Evolutionary conservation across 2,797 vertebrate genomes (phyloP).

Genomic region (Crypturellus tataupa): DNA sequence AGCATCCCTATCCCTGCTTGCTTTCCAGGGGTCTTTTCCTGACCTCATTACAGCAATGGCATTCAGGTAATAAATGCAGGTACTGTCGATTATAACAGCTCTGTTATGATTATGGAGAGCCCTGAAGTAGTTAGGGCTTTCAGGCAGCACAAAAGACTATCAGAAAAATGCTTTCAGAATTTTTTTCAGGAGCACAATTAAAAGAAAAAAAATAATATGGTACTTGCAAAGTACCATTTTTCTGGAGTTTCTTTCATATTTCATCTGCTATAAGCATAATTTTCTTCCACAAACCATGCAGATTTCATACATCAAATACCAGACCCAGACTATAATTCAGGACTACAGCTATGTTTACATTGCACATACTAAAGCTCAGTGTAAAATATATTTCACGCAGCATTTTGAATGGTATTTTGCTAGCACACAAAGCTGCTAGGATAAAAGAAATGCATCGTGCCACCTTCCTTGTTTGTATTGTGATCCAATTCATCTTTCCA

Average conservation of each 20-base stretch:
- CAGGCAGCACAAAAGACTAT: not conserved
- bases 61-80: not conserved
- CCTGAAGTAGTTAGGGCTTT: not conserved
- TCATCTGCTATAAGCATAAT: not conserved
- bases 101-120: not conserved
- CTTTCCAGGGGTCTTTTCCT: not conserved
- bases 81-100: not conserved
- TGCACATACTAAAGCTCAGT: not conserved
- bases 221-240: not conserved
- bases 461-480: not conserved
- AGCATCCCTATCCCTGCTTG: accelerated
- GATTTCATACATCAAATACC: not conserved
- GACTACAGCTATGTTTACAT: not conserved
- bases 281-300: not conserved
- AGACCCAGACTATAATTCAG: not conserved
- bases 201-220: not conserved
- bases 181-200: not conserved
- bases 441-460: accelerated
- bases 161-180: not conserved
- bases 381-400: not conserved
- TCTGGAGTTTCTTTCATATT: not conserved
- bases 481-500: not conserved
- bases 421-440: not conserved
- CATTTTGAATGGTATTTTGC: not conserved
- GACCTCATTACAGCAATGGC: not conserved